Evolutionary conservation across 2,113 vertebrate genomes (phyloP).

Genomic region (Pyrgilauda ruficollis): DNA sequence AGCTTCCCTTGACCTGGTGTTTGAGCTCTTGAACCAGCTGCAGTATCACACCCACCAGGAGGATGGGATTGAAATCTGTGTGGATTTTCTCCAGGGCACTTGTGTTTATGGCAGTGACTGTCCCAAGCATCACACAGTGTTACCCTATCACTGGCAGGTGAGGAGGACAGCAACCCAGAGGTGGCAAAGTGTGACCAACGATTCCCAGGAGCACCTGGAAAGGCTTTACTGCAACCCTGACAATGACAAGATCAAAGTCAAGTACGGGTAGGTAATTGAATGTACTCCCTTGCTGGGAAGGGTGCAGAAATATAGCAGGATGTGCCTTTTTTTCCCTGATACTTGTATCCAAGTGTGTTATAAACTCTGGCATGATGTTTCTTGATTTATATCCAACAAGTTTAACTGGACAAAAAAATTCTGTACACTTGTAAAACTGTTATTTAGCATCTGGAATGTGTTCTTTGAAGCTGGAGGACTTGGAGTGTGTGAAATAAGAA

Average conservation of each 20-base stretch:
- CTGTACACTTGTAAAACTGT: background rate
- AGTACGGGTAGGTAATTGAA: constrained; percentile 85
- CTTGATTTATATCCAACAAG: background rate
- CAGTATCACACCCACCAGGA: constrained; percentile 97
- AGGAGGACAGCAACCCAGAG: constrained; percentile 80
- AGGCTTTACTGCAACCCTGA: constrained; percentile 98
- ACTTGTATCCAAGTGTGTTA: background rate
- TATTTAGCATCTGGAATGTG: background rate
- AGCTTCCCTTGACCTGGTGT: constrained; percentile 94
- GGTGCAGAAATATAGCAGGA: background rate
- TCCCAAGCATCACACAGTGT: constrained; percentile 90
- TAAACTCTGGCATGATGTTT: background rate
- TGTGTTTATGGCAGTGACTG: constrained; percentile 93
- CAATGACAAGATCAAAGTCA: constrained; percentile 91
- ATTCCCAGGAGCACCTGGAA: constrained; percentile 97
- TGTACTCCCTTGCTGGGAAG: background rate
- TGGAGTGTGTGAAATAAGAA: background rate
- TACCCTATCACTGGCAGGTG: constrained; percentile 98
- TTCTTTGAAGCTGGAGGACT: background rate
- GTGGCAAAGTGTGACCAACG: constrained; percentile 94
- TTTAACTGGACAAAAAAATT: background rate
- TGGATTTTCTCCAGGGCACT: constrained; percentile 92
- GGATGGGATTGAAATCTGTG: constrained; percentile 89
- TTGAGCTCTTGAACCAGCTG: constrained; percentile 95
- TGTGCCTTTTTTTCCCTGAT: background rate